Evolutionary conservation across 2,113 vertebrate genomes (phyloP).

Genomic region (Lampris incognitus): DNA sequence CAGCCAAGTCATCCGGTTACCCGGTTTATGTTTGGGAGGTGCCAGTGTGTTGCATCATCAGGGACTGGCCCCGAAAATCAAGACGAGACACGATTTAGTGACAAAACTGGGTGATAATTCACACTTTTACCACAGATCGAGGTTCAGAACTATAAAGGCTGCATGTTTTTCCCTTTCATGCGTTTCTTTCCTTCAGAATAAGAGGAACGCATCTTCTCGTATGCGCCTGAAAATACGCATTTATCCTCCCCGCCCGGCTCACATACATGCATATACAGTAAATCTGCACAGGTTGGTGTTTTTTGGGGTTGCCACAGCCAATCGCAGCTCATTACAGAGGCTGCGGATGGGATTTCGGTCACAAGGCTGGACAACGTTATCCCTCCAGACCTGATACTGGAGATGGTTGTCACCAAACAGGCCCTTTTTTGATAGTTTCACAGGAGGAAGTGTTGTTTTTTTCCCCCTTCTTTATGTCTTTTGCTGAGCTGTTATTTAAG

Average conservation of each 20-base stretch:
- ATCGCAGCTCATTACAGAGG: conserved; percentile 26
- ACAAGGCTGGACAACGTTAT: neutral
- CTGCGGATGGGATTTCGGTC: neutral
- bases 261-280: conserved; percentile 9
- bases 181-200: neutral
- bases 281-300: no score
- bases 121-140: no score
- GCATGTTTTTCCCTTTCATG: neutral
- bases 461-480: neutral
- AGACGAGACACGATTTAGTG: no score
- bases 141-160: neutral
- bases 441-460: neutral
- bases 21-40: no score
- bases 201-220: neutral
- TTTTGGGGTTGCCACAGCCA: conserved; percentile 26
- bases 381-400: neutral
- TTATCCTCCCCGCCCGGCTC: neutral
- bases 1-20: neutral
- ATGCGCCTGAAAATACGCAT: neutral
- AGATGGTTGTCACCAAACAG: neutral
- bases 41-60: no score
- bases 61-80: no score
- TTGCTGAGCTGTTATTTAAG: neutral
- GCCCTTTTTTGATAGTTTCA: neutral
- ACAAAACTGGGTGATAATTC: no score